Percentiles rank a stretch among this genome's conserved stretches.
Evolutionary conservation across 2,888 invertebrate species (phyloP).

Genomic region (Melipona beecheii): DNA sequence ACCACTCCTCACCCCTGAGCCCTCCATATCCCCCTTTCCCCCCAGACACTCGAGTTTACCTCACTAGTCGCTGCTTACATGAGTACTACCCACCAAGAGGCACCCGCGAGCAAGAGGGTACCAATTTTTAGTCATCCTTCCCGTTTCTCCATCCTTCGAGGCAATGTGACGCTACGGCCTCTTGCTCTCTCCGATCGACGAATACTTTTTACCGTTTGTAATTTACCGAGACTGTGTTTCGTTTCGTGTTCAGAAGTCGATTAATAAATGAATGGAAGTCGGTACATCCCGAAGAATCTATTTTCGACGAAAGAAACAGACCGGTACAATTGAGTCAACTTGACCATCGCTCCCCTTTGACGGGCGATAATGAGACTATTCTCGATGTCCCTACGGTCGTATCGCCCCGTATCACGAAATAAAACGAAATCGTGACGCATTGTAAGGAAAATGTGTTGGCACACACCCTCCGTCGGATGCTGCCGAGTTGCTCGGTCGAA

Average conservation of each 20-base stretch:
- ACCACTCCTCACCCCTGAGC: slow-evolving; percentile 51
- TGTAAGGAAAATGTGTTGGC: slow-evolving; percentile 64
- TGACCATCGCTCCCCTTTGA: slow-evolving; percentile 12
- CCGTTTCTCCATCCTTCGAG: slow-evolving; percentile 39
- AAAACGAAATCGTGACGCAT: slow-evolving; percentile 52
- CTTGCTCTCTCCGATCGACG: neutral
- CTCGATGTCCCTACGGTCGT: slow-evolving; percentile 11
- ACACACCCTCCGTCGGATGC: slow-evolving; percentile 66
- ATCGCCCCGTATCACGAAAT: slow-evolving; percentile 49
- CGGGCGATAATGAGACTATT: slow-evolving; percentile 62
- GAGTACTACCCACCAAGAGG: slow-evolving; percentile 80
- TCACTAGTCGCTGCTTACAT: slow-evolving; percentile 80
- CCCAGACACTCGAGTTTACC: slow-evolving; percentile 80
- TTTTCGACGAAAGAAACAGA: neutral
- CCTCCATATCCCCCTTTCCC: slow-evolving; percentile 47
- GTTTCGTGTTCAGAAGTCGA: neutral
- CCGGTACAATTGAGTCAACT: slow-evolving; percentile 31
- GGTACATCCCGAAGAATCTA: neutral
- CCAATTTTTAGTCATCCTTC: slow-evolving; percentile 77
- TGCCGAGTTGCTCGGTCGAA: slow-evolving; percentile 68
- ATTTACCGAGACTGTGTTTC: neutral
- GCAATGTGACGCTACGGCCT: slow-evolving; percentile 38
- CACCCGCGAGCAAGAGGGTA: slow-evolving; percentile 79
- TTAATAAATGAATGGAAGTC: neutral
- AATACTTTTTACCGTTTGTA: neutral